Conservation (phyloP, 2,888 invertebrate genomes). For the Cerceris ruficornis region DNA sequence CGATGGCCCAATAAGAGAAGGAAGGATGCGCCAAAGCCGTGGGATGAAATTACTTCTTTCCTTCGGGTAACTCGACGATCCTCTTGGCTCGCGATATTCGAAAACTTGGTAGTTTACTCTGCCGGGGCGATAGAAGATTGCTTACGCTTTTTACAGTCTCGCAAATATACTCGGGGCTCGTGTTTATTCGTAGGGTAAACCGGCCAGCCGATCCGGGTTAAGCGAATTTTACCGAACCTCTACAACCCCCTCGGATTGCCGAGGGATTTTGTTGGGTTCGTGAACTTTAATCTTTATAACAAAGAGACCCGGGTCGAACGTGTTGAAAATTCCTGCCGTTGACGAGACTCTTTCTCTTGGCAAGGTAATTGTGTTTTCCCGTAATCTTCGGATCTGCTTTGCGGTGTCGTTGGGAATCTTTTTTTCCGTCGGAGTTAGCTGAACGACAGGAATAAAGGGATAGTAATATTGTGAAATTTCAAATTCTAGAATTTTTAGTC, state of each 20-base stretch:
- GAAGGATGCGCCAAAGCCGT: slow-evolving; percentile 34
- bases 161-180: slow-evolving; percentile 58
- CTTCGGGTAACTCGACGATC: slow-evolving; percentile 35
- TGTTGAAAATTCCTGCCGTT: neutral
- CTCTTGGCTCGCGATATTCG: slow-evolving; percentile 58
- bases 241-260: neutral
- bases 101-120: slow-evolving; percentile 65
- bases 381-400: neutral
- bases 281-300: slow-evolving; percentile 46
- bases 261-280: slow-evolving; percentile 11
- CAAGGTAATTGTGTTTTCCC: neutral
- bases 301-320: neutral
- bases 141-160: slow-evolving; percentile 60
- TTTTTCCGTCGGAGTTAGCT: neutral
- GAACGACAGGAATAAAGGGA: neutral
- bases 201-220: slow-evolving; percentile 34
- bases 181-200: slow-evolving; percentile 58
- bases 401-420: neutral
- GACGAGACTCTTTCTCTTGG: neutral
- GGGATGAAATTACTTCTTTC: slow-evolving; percentile 60
- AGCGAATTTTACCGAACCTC: slow-evolving; percentile 57
- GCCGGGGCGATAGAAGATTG: slow-evolving; percentile 57
- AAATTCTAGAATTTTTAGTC: too few species aligned
- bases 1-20: slow-evolving; percentile 59
- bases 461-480: neutral